phyloP scores from a whole-genome alignment of 92 coral and sea anemone species.

The Diadumene lineata region DNA sequence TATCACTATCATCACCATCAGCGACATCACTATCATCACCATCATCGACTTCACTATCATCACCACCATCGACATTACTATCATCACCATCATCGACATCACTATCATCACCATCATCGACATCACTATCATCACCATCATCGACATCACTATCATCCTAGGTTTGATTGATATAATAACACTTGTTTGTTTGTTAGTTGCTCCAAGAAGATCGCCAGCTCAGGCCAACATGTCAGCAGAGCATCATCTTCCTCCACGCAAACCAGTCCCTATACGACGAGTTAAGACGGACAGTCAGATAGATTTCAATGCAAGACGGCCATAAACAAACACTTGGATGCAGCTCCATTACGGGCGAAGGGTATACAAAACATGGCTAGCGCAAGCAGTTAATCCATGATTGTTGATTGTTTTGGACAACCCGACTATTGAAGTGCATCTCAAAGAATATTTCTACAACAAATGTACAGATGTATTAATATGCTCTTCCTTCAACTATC shows the following conservation, averaged over 20 bases:
- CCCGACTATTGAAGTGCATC: neutral
- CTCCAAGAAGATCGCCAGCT: constrained; percentile 2
- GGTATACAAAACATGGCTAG: neutral
- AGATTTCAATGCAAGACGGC: constrained; percentile 7
- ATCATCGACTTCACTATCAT: neutral
- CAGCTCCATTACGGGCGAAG: neutral
- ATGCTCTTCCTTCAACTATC: too few species aligned
- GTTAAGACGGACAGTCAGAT: constrained; percentile 10
- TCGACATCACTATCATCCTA: neutral
- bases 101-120: neutral
- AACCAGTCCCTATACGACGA: constrained; percentile 23
- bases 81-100: neutral
- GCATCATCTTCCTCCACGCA: constrained; percentile 10
- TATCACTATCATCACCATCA: neutral
- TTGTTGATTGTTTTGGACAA: neutral
- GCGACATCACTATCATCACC: neutral
- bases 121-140: neutral
- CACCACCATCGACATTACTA: neutral
- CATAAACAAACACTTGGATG: neutral
- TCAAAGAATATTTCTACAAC: neutral
- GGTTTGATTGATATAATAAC: too few species aligned
- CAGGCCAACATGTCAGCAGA: constrained; percentile 10
- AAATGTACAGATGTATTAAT: too few species aligned
- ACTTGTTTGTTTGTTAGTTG: constrained; percentile 9
- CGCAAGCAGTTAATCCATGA: neutral